A percentile compares a stretch with the other conserved stretches of the same genome.
phyloP scores from a whole-genome alignment of 1,140 invertebrate species.

The Lutraria rhynchaena region DNA sequence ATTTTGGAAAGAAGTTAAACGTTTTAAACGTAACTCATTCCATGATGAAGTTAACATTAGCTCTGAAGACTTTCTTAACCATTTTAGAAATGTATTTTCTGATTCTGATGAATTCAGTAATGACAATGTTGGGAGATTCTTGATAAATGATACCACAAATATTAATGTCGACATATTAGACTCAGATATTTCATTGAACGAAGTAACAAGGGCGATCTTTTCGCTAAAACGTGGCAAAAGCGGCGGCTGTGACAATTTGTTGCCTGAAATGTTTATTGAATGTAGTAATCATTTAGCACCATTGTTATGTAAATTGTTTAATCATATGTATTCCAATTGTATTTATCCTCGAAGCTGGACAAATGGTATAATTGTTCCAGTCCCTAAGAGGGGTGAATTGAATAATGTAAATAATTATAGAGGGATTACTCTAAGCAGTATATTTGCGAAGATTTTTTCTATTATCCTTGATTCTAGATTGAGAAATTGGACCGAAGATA shows the following conservation, averaged over 20 bases:
- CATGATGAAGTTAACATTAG: neutral
- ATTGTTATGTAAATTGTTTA: too few relatives aligned
- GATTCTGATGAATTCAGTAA: neutral
- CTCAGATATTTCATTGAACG: neutral
- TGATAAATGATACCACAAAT: neutral
- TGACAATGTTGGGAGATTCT: neutral
- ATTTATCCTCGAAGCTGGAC: too few relatives aligned
- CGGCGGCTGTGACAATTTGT: too few relatives aligned
- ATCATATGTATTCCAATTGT: too few relatives aligned
- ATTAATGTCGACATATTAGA: neutral
- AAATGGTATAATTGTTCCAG: too few relatives aligned
- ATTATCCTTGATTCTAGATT: constrained; percentile 26
- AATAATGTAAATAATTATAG: constrained; percentile 46
- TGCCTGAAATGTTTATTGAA: too few relatives aligned
- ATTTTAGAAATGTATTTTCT: neutral
- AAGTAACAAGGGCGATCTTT: neutral
- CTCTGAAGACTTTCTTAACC: neutral
- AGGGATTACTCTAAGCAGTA: constrained; percentile 45
- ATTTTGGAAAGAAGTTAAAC: neutral
- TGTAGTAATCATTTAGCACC: too few relatives aligned
- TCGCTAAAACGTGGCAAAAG: too few relatives aligned
- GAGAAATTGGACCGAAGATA: constrained; percentile 18
- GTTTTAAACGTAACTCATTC: neutral
- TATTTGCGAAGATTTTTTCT: constrained; percentile 40
- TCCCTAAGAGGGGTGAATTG: too few relatives aligned